phyloP scores from a whole-genome alignment of 2,113 vertebrate genomes.

The Murina feae region DNA sequence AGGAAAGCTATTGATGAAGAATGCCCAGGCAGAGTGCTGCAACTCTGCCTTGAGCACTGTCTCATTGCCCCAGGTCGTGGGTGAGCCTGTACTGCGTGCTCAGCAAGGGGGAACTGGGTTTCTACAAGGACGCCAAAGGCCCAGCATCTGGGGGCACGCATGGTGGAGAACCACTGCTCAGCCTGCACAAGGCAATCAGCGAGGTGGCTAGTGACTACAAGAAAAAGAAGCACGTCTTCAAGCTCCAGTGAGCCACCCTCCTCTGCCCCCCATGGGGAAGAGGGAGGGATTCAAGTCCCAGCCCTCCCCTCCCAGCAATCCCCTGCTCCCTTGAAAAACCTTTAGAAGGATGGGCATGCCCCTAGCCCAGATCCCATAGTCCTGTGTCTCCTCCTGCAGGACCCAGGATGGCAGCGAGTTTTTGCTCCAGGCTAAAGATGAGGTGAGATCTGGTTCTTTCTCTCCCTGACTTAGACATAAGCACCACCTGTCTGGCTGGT shows the following conservation, averaged over 20 bases:
- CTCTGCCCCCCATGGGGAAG: background rate
- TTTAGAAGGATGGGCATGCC: background rate
- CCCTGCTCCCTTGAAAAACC: background rate
- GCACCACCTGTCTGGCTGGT: background rate
- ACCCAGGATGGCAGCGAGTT: conserved; percentile 93
- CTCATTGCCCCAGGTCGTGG: conserved; percentile 86
- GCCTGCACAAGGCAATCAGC: conserved; percentile 85
- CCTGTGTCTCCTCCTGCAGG: conserved; percentile 77
- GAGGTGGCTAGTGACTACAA: conserved; percentile 94
- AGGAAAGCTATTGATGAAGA: background rate
- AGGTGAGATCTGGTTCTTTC: conserved; percentile 81
- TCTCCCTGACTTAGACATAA: background rate
- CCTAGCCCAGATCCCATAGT: background rate
- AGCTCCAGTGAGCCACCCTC: conserved; percentile 86
- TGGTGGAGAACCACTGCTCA: conserved; percentile 89
- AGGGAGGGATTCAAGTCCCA: background rate
- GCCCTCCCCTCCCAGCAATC: background rate
- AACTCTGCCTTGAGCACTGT: background rate
- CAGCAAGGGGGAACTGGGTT: conserved; percentile 92
- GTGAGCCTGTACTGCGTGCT: conserved; percentile 95
- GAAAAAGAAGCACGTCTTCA: conserved; percentile 98
- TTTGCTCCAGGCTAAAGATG: conserved; percentile 94
- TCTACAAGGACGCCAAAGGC: conserved; percentile 94
- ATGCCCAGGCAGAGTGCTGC: background rate
- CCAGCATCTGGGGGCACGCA: conserved; percentile 84